Percentiles rank a stretch among this genome's conserved stretches.
Conservation (phyloP, 2,113 vertebrate genomes). For the Carettochelys insculpta region DNA sequence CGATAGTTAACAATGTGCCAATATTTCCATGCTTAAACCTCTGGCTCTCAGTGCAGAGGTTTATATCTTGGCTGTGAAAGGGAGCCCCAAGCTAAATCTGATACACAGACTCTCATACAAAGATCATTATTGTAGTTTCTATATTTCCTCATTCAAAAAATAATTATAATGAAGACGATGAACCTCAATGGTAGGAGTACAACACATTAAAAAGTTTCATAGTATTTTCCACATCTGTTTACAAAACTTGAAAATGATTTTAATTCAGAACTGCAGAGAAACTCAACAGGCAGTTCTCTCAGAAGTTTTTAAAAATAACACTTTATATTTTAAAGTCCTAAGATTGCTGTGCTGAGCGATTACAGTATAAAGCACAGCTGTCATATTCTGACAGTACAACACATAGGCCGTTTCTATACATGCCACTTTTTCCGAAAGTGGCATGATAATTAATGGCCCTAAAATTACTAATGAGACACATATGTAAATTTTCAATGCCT, state of each 20-base stretch:
- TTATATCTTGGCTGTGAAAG: background rate
- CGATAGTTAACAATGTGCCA: background rate
- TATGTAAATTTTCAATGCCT: no score
- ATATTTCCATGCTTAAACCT: background rate
- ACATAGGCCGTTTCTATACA: no score
- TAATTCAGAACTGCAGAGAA: background rate
- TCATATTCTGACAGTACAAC: accelerated
- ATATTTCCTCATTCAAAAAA: background rate
- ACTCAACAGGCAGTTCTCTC: background rate
- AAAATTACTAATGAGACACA: no score
- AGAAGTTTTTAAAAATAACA: background rate
- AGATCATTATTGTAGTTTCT: background rate
- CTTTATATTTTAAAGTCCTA: background rate
- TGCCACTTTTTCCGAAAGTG: no score
- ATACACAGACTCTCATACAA: background rate
- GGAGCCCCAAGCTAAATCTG: background rate
- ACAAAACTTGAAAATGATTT: background rate
- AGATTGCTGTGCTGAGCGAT: background rate
- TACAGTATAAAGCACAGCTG: background rate
- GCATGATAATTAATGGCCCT: no score
- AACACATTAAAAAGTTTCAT: background rate
- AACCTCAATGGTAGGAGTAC: background rate
- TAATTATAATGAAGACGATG: background rate
- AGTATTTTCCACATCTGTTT: background rate
- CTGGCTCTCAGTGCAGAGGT: background rate